Evolutionary conservation across 2,888 invertebrate species (phyloP).

Genomic region (Alviniconcha strummeri): DNA sequence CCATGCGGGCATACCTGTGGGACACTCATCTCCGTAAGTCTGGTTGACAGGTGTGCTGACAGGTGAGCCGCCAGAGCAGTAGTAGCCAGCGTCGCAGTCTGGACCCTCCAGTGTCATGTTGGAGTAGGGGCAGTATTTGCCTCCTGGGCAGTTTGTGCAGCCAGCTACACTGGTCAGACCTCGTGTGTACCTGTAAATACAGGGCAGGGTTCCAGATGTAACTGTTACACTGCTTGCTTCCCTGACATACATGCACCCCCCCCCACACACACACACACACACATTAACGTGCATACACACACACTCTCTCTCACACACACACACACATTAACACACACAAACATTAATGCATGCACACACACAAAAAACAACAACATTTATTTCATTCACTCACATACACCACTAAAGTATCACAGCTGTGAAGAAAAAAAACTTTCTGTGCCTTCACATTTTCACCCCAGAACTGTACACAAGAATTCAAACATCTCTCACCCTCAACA

Average conservation of each 20-base stretch:
- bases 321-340: too few species aligned
- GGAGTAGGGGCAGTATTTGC: conserved; percentile 62
- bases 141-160: conserved; percentile 54
- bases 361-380: too few species aligned
- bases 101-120: conserved; percentile 62
- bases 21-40: conserved; percentile 67
- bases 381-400: too few species aligned
- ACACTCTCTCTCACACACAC: too few species aligned
- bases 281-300: background rate
- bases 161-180: conserved; percentile 11
- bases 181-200: conserved; percentile 10
- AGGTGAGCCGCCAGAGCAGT: conserved; percentile 62
- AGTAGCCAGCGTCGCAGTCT: conserved; percentile 64
- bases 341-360: too few species aligned
- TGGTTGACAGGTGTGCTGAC: conserved; percentile 60
- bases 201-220: too few species aligned
- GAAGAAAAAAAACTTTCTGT: too few species aligned
- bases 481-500: too few species aligned
- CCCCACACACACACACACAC: background rate
- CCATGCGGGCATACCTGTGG: conserved; percentile 55
- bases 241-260: background rate
- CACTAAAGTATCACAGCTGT: too few species aligned
- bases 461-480: too few species aligned
- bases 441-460: too few species aligned
- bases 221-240: too few species aligned